Conservation (phyloP, 1,140 invertebrate species). For the Drosophila equinoxialis region DNA sequence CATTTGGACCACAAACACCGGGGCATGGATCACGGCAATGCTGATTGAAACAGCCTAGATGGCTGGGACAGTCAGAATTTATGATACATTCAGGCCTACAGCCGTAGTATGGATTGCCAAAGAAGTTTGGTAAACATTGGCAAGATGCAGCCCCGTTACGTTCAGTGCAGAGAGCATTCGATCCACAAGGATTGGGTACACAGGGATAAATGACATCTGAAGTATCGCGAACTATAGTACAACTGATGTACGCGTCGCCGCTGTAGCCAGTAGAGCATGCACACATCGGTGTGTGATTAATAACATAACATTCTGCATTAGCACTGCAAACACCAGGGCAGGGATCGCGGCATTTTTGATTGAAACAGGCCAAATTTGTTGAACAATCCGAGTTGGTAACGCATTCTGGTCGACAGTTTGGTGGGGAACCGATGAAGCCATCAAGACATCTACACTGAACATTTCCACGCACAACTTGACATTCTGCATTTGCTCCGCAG, state of each 20-base stretch:
- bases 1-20: conserved; percentile 89
- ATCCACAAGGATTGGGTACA: conserved; percentile 86
- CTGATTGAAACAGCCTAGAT: conserved; percentile 88
- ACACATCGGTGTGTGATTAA: conserved; percentile 88
- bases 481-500: conserved; percentile 89
- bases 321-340: conserved; percentile 86
- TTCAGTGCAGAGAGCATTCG: conserved; percentile 85
- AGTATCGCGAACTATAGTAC: conserved; percentile 82
- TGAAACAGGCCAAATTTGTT: conserved; percentile 84
- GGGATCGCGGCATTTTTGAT: conserved; percentile 86
- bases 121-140: conserved; percentile 87
- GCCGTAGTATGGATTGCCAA: conserved; percentile 89
- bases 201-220: conserved; percentile 83
- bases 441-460: conserved; percentile 88
- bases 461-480: conserved; percentile 86
- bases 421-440: conserved; percentile 86
- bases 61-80: conserved; percentile 88
- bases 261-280: conserved; percentile 86
- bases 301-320: conserved; percentile 87
- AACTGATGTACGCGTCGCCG: conserved; percentile 88
- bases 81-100: conserved; percentile 90
- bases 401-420: conserved; percentile 86
- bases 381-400: conserved; percentile 85
- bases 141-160: conserved; percentile 88
- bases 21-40: conserved; percentile 91